Percentiles rank a stretch among this genome's conserved stretches.
These are phyloP conservation scores for Venturia canescens DNA, from an alignment of 1,140 invertebrate genomes.

Conservation along the genomic window DNA sequence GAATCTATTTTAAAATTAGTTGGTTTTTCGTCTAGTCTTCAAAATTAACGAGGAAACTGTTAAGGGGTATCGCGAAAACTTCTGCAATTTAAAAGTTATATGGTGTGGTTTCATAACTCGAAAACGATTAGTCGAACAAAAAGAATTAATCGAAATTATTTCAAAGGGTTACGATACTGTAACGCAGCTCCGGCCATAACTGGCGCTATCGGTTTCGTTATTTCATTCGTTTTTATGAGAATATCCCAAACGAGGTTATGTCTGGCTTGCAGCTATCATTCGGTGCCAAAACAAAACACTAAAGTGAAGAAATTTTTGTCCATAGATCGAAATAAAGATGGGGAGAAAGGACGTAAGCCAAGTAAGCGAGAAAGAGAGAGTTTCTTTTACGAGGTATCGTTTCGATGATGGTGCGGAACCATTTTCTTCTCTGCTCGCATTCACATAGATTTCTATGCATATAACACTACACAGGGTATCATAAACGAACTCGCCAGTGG, in stretches of 20 bases:
- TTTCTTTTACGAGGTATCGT: slow-evolving; percentile 52
- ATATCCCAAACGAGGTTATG: slow-evolving; percentile 38
- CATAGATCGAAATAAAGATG: background rate
- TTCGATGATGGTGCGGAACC: slow-evolving; percentile 45
- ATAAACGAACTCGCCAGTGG: background rate
- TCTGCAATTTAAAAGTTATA: no score
- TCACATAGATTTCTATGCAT: slow-evolving; percentile 17
- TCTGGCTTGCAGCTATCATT: slow-evolving; percentile 10
- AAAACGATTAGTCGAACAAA: no score
- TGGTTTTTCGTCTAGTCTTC: no score
- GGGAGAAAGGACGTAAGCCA: slow-evolving; percentile 9
- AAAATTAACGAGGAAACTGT: no score
- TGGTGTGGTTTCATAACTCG: no score
- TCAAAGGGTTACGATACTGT: no score
- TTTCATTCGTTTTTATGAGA: slow-evolving; percentile 53
- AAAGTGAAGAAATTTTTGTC: slow-evolving; percentile 50
- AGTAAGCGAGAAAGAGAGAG: background rate
- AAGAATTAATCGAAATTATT: no score
- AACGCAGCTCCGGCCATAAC: no score
- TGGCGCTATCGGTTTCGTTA: slow-evolving; percentile 41
- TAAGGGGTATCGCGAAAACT: no score
- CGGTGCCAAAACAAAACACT: slow-evolving; percentile 49
- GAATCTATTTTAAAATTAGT: no score
- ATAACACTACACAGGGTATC: background rate
- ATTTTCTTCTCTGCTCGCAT: slow-evolving; percentile 7